Conservation (phyloP, 1,140 invertebrate genomes). For the Lordiphosa collinella region DNA sequence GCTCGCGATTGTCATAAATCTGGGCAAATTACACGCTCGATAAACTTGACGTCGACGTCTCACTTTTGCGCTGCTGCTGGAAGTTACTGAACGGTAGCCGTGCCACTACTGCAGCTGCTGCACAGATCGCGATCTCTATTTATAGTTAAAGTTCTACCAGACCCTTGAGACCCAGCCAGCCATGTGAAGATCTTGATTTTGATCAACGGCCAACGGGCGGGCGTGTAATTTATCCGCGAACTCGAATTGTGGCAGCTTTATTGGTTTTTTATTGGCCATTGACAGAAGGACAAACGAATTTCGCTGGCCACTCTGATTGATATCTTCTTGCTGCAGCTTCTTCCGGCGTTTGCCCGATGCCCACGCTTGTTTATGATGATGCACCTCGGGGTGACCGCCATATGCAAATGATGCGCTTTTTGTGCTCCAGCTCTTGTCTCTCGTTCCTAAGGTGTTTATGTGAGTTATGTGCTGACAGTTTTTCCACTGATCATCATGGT, state of each 20-base stretch:
- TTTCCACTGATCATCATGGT: slow-evolving; percentile 2
- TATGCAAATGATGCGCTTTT: slow-evolving; percentile 48
- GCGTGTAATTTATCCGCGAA: slow-evolving; percentile 27
- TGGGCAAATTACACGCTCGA: slow-evolving; percentile 72
- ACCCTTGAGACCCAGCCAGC: slow-evolving; percentile 24
- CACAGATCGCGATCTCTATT: slow-evolving; percentile 36
- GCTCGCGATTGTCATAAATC: slow-evolving; percentile 58
- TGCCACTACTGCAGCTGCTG: slow-evolving; percentile 57
- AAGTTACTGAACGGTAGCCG: slow-evolving; percentile 40
- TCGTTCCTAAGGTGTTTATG: slow-evolving; percentile 55
- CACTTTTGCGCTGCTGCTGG: slow-evolving; percentile 47
- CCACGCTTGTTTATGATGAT: slow-evolving; percentile 68
- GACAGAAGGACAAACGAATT: slow-evolving; percentile 77
- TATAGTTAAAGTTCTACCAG: slow-evolving; percentile 30
- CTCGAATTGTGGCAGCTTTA: slow-evolving; percentile 60
- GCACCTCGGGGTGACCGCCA: slow-evolving; percentile 26
- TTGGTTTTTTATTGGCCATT: slow-evolving; percentile 79
- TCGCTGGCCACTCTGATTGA: slow-evolving; percentile 42
- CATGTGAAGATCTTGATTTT: background rate
- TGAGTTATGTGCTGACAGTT: slow-evolving; percentile 60
- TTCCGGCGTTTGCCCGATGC: slow-evolving; percentile 21
- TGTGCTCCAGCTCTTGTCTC: slow-evolving; percentile 18
- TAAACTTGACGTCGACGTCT: slow-evolving; percentile 57
- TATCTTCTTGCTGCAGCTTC: slow-evolving; percentile 40
- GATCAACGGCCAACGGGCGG: slow-evolving; percentile 3